phyloP scores from a whole-genome alignment of 2,888 invertebrate species.

The Epinotia nisella region DNA sequence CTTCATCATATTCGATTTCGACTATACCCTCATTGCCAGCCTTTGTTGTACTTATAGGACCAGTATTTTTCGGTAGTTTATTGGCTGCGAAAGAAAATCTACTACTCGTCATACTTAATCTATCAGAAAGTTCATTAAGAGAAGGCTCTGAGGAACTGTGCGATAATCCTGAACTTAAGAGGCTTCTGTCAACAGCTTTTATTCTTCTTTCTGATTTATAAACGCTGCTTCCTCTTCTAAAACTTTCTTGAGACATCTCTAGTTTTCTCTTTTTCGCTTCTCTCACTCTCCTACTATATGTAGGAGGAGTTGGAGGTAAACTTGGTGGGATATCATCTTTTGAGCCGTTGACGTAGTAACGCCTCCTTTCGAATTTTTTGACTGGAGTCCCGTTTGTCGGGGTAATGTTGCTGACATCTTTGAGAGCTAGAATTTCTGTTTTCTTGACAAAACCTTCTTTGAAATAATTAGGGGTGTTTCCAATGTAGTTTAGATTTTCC shows the following conservation, averaged over 20 bases:
- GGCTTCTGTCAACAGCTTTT: slow-evolving; percentile 62
- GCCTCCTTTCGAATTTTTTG: slow-evolving; percentile 67
- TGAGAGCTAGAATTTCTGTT: slow-evolving; percentile 77
- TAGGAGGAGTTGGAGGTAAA: slow-evolving; percentile 74
- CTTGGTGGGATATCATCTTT: slow-evolving; percentile 72
- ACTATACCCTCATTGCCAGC: slow-evolving; percentile 80
- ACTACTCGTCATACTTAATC: slow-evolving; percentile 66
- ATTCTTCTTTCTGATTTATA: slow-evolving; percentile 78
- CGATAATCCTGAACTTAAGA: slow-evolving; percentile 62
- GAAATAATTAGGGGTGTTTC: slow-evolving; percentile 85
- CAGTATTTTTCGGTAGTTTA: slow-evolving; percentile 54
- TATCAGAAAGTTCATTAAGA: slow-evolving; percentile 71
- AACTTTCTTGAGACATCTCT: slow-evolving; percentile 74
- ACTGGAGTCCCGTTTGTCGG: slow-evolving; percentile 77
- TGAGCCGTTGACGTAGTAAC: slow-evolving; percentile 62
- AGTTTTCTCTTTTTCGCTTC: slow-evolving; percentile 80
- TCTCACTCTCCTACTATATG: slow-evolving; percentile 77
- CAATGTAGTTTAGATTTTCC: slow-evolving; percentile 80
- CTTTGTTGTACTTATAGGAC: slow-evolving; percentile 72
- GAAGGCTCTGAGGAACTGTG: slow-evolving; percentile 77
- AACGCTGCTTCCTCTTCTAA: slow-evolving; percentile 68
- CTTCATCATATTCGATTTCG: slow-evolving; percentile 84
- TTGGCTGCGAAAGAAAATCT: slow-evolving; percentile 64
- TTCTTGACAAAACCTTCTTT: slow-evolving; percentile 85
- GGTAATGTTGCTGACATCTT: slow-evolving; percentile 87